Conservation (phyloP, 2,113 vertebrate species). For the Crypturellus undulatus region DNA sequence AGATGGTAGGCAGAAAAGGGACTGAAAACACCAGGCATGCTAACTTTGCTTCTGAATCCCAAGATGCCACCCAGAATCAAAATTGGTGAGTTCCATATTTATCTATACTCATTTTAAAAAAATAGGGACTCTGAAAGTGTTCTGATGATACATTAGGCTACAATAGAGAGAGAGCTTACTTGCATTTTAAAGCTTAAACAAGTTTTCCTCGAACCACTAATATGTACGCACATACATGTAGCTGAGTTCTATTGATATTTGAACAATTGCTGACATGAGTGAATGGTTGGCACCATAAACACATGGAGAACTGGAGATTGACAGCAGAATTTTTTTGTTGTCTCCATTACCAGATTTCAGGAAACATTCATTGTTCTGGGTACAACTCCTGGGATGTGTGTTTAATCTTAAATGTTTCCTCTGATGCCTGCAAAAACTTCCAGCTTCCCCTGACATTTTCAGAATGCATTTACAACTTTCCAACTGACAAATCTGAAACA, state of each 20-base stretch:
- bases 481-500: background rate
- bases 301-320: background rate
- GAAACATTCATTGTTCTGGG: background rate
- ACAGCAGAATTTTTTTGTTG: background rate
- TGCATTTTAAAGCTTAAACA: background rate
- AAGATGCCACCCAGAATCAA: background rate
- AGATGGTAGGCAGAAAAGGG: background rate
- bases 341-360: background rate
- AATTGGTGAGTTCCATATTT: background rate
- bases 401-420: background rate
- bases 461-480: background rate
- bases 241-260: background rate
- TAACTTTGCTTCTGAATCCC: background rate
- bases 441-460: background rate
- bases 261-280: fast-evolving
- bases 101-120: too few relatives aligned
- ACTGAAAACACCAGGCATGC: background rate
- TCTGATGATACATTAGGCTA: background rate
- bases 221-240: background rate
- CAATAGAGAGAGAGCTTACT: background rate
- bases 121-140: background rate
- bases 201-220: background rate
- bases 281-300: fast-evolving
- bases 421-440: background rate
- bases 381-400: background rate